These are phyloP conservation scores for Sminthopsis crassicaudata DNA, from an alignment of 2,113 vertebrate species.

Conservation along the genomic window DNA sequence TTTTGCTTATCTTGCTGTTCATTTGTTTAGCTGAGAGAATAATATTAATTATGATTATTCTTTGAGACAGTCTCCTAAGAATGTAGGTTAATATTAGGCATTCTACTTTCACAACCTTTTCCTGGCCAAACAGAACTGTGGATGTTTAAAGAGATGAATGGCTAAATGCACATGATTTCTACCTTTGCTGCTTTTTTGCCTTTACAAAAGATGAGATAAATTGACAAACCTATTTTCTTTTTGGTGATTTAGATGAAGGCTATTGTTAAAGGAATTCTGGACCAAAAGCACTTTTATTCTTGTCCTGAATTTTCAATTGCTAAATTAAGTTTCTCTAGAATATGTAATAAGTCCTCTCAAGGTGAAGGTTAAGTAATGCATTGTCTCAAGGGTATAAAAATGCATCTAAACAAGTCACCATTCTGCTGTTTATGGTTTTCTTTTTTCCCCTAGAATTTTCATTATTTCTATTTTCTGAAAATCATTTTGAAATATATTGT, in stretches of 20 bases:
- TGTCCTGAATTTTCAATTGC: background rate
- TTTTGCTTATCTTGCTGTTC: background rate
- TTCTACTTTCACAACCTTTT: background rate
- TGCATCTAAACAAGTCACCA: background rate
- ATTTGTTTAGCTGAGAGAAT: background rate
- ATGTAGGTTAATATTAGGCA: background rate
- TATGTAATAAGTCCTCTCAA: background rate
- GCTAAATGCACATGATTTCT: background rate
- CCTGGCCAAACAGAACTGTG: background rate
- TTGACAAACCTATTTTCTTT: background rate
- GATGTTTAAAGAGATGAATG: background rate
- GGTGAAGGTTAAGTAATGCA: background rate
- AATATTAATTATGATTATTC: background rate
- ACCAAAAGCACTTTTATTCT: background rate
- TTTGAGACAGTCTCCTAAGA: background rate
- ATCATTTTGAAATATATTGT: background rate
- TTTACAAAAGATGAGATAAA: background rate
- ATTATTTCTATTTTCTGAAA: slow-evolving; percentile 18
- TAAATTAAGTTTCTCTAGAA: background rate
- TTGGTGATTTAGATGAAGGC: background rate
- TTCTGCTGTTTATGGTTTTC: background rate
- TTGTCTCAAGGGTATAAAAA: background rate
- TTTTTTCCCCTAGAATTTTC: background rate
- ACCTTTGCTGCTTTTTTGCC: background rate
- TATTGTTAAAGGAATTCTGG: background rate